Evolutionary conservation across 2,113 vertebrate genomes (phyloP).

Genomic region (Apeltes quadracus): DNA sequence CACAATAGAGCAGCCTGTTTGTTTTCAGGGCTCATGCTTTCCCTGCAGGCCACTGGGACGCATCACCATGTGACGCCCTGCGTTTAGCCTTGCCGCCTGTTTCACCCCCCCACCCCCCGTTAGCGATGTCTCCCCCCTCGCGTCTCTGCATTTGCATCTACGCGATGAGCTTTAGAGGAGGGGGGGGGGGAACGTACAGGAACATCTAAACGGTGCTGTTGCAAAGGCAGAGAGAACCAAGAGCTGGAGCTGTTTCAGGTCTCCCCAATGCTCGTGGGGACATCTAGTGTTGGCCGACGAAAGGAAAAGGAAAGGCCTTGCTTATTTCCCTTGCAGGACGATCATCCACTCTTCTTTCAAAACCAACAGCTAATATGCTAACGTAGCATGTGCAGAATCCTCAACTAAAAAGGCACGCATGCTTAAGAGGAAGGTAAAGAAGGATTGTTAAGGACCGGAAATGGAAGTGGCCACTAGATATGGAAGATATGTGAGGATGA

Average conservation of each 20-base stretch:
- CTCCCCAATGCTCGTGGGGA: slow-evolving; percentile 63
- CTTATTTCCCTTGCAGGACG: background rate
- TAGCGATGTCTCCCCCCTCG: background rate
- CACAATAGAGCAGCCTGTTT: slow-evolving; percentile 36
- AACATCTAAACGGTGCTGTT: background rate
- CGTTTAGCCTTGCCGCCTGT: background rate
- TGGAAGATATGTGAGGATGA: background rate
- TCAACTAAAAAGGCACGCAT: background rate
- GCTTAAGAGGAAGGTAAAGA: background rate
- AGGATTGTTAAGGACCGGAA: background rate
- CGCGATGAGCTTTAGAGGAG: slow-evolving; percentile 17
- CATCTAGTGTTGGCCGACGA: slow-evolving; percentile 69
- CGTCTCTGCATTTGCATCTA: slow-evolving; percentile 36
- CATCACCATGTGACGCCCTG: background rate
- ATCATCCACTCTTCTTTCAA: background rate
- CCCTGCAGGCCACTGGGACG: slow-evolving; percentile 6
- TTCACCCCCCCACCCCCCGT: slow-evolving; percentile 16
- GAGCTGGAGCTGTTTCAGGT: background rate
- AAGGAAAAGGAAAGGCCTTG: background rate
- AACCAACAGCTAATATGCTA: background rate
- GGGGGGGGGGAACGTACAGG: background rate
- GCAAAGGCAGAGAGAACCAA: background rate
- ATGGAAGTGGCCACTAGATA: too few relatives aligned
- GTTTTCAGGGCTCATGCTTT: slow-evolving; percentile 33
- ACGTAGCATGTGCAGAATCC: background rate